Evolutionary conservation across 2,888 invertebrate species (phyloP), one percentile per base, ranked within the genome.

Genomic region (Cataglyphis rosenhaueri): DNA sequence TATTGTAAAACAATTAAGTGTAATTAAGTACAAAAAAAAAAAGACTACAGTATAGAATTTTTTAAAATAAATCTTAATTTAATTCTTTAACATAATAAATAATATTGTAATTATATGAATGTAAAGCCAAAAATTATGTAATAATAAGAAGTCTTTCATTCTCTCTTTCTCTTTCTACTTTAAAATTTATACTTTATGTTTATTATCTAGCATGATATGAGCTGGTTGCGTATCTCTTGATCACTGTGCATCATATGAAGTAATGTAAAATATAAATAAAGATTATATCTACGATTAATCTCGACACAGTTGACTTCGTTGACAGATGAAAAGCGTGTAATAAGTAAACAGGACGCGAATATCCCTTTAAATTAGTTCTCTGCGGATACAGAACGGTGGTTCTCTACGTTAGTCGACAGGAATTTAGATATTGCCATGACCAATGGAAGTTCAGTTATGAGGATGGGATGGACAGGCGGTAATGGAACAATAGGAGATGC

Each of bases 401-500:
- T 59, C 32, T 59, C 32, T 18, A 12, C 21, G 32, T 70, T 78
- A 48, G 44, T 61, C n/a, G 44, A 0, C 3, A 79, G 78, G 44
- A 79, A 70, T 79, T 79, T 61, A 79, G 71, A 59, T 71, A 79
- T 79, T 59, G 32, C 44, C 8, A 35, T 21, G 71, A 48, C 59
- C 35, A 59, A 15, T 70, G 25, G 44, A 70, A 79, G 71, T 61
- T 15, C 35, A 78, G 59, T 70, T 79, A 70, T 59, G 44, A 79
- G 78, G 35, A 44, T 62, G 38, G 73, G 65, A 79, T 29, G 76
- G 75, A 82, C 82, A 48, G 41, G 32, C 65, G 70, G 64, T 84
- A 89, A 88, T 87, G 52, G 85, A 87, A 89, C 87, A 89, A 88
- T 86, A 66, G 86, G n/a, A 70, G 66, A 25, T 25, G 68, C 74